Conservation (phyloP, 2,797 vertebrate species). For the Paratrypauchen microcephalus region DNA sequence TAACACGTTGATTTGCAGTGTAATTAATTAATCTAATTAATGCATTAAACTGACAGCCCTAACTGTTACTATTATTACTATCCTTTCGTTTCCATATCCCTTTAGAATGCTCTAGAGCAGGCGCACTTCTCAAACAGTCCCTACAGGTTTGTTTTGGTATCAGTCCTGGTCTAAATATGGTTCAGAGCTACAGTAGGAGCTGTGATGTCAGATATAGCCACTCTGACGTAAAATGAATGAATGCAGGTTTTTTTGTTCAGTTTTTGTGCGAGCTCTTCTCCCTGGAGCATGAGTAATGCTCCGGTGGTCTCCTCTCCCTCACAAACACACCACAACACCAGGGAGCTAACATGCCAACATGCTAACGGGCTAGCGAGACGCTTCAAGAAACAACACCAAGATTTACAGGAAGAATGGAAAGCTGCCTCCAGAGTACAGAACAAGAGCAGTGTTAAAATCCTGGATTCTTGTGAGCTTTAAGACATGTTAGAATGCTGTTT, state of each 20-base stretch:
- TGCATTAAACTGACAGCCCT: too few species aligned
- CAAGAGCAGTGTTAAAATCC: too few species aligned
- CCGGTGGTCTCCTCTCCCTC: neutral
- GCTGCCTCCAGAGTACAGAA: neutral
- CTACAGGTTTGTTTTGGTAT: conserved; percentile 6
- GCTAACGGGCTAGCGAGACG: neutral
- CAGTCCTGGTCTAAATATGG: conserved; percentile 30
- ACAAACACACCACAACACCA: neutral
- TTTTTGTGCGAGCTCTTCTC: conserved; percentile 11
- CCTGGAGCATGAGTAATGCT: conserved; percentile 8
- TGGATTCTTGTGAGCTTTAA: too few species aligned
- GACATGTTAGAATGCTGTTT: too few species aligned
- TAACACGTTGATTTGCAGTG: too few species aligned
- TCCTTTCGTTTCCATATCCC: neutral
- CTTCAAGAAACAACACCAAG: neutral
- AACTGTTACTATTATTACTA: too few species aligned
- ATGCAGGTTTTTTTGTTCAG: conserved; percentile 17
- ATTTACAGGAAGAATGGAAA: neutral
- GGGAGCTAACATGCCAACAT: neutral
- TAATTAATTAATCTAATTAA: too few species aligned
- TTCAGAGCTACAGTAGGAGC: conserved; percentile 35
- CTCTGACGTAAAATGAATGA: conserved; percentile 54
- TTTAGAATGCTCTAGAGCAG: neutral
- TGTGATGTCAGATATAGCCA: conserved; percentile 48
- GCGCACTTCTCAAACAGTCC: neutral